Evolutionary conservation across 2,888 invertebrate genomes (phyloP), one percentile per base, ranked within the genome.

Genomic region (Pycnomerus fuliginosus): DNA sequence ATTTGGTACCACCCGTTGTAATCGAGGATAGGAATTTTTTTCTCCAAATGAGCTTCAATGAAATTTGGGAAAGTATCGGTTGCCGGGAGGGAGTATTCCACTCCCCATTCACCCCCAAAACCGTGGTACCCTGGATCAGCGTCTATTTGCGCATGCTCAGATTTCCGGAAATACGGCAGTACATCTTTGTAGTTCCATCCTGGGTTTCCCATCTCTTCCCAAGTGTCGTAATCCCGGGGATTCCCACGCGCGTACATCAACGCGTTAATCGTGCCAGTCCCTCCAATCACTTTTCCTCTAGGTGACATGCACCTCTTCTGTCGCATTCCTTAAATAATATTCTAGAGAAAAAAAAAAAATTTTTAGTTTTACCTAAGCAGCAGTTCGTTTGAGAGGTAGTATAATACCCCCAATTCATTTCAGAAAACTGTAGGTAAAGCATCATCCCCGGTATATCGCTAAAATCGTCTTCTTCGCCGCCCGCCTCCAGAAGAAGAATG

Each of bases 131-230:
- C 66, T 51, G 73, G 81, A 33, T 77, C 79, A 11, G 36, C 30
- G 2, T 80, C 78, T 62, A 87, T 86, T 52, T 84, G 79, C 65
- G 86, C 88, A 67, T 89, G 88, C 67, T 90, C 89, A 0, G 87
- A 87, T 65, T 89, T 89, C 57, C 84, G 84, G 65, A 93, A 93
- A 64, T 93, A 93, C 22, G 84, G 84, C 2, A 93, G 73, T 0
- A 87, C 86, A 36, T 87, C 80, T 2, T 82, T 74, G 70, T 88
- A 93, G 87, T 68, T 90, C 93, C 93, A 93, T 4, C 90, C 90
- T 0, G 83, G 75, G 58, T 92, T 92, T 0, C 92, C 92, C 36
- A 48, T 14, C 27, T 52, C 40, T 54, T 87, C 87, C 93, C 93
- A 93, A 30, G 83, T 79, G 63, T 93, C 88, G 69, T 86, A 93